Evolutionary conservation across 2,113 vertebrate species (phyloP), one percentile per base, ranked within the genome.

Genomic region (Boulengeromyrus knoepffleri): DNA sequence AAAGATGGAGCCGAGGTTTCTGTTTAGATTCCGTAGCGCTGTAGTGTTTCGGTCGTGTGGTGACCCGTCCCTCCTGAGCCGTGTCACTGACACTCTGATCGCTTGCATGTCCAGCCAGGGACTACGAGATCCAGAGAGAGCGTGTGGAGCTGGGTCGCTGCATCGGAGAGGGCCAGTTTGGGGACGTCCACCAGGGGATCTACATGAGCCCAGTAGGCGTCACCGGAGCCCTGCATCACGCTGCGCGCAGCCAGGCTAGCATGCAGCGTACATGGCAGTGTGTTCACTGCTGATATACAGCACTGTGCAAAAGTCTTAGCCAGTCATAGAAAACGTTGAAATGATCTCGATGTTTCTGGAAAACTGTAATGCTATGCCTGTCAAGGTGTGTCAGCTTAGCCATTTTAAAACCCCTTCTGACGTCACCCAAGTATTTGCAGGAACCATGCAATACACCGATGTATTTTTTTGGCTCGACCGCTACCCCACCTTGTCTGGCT

Each of bases 161-260:
- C 93, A 99, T 99, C 66, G 99, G 99, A 21, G 99, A 99, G 94
- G 99, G 99, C 85, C 99, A 99, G 91, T 99, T 99, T 94, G 99
- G 99, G 93, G 99, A 99, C 5, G 99, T 99, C 13, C 99, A 99
- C 92, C 98, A 99, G 93, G 99, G 99, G 91, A 94, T 98, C 91
- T 99, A 99, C 93, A 93, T 98, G 92, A 99, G 97, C 93, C 96
- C 97, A 92, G 99, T 99, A 96, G 92, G 96, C 94, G 45, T 19
- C 15, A 27, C 27, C 45, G 10, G 19, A 15, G 42, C 21, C 42
- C 45, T 0, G 15, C 70, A 39, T 42, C 15, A 74, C 13, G 1
- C 70, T 13, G 12, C 4, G 3, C 3, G 1, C 27, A 70, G 27
- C 24, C n/a, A 77, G 70, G 36, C 74, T 77, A 19, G 12, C 13